Percentiles rank a stretch among this genome's conserved stretches.
Evolutionary conservation across 2,113 vertebrate species (phyloP).

Genomic region (Pseudonaja textilis): DNA sequence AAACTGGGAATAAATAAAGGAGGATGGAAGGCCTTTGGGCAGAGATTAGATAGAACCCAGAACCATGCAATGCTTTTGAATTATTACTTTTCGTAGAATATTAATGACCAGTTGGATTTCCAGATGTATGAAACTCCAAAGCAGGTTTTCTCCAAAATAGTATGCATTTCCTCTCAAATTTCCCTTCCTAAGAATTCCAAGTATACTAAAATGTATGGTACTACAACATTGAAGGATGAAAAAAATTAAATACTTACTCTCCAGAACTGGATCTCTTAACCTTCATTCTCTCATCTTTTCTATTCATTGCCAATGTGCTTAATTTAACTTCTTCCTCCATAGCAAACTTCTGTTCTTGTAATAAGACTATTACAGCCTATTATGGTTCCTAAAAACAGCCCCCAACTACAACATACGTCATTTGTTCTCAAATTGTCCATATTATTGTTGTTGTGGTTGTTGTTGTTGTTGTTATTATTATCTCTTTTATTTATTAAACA

Average conservation of each 20-base stretch:
- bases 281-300: not conserved
- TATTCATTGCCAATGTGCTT: not conserved
- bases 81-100: not conserved
- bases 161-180: not conserved
- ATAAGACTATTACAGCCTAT: not conserved
- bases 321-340: not conserved
- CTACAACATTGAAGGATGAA: not conserved
- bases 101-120: not conserved
- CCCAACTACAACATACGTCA: not conserved
- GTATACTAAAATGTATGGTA: not conserved
- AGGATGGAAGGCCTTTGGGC: not conserved
- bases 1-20: not conserved
- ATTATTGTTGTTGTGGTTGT: too few species aligned
- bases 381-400: not conserved
- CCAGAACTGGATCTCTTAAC: not conserved
- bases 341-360: not conserved
- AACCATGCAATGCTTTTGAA: not conserved
- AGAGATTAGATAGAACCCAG: not conserved
- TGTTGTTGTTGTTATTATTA: too few species aligned
- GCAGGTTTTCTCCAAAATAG: not conserved
- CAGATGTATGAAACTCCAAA: not conserved
- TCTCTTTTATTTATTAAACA: too few species aligned
- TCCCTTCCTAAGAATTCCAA: not conserved
- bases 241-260: not conserved
- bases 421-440: not conserved